A percentile compares a stretch with the other conserved stretches of the same genome.
Conservation (phyloP, 2,113 vertebrate genomes). For the Dendrocopos noguchii region DNA sequence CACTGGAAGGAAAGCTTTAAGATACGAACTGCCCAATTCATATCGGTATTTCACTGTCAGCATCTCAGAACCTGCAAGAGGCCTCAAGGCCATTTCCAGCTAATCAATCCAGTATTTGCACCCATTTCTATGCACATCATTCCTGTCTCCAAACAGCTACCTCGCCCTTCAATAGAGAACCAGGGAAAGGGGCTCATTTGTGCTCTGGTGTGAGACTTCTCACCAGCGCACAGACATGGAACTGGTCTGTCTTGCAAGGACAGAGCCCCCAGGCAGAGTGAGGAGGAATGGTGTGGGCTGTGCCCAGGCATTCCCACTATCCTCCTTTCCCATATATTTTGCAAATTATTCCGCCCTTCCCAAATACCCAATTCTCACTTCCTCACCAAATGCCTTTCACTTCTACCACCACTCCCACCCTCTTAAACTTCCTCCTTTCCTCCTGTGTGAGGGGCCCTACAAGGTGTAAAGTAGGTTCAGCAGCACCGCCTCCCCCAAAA, state of each 20-base stretch:
- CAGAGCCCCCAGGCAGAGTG: neutral
- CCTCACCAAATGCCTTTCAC: slow-evolving; percentile 9
- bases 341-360: neutral
- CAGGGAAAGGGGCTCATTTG: neutral
- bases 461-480: neutral
- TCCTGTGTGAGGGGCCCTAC: neutral
- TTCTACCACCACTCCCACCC: neutral
- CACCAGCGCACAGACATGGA: fast-evolving
- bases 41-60: neutral
- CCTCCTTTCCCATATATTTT: neutral
- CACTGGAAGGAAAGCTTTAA: neutral
- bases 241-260: neutral
- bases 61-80: neutral
- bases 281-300: neutral
- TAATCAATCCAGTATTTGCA: neutral
- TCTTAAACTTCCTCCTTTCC: neutral
- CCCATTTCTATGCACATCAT: fast-evolving
- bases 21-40: neutral
- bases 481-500: neutral
- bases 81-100: neutral
- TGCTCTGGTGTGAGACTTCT: neutral
- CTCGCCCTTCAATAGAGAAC: fast-evolving
- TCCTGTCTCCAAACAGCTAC: neutral
- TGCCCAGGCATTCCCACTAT: neutral
- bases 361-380: slow-evolving; percentile 6